Percentiles rank a stretch among this genome's conserved stretches.
These are phyloP conservation scores for Anolis sagrei DNA, from an alignment of 2,113 vertebrate genomes.

Conservation along the genomic window DNA sequence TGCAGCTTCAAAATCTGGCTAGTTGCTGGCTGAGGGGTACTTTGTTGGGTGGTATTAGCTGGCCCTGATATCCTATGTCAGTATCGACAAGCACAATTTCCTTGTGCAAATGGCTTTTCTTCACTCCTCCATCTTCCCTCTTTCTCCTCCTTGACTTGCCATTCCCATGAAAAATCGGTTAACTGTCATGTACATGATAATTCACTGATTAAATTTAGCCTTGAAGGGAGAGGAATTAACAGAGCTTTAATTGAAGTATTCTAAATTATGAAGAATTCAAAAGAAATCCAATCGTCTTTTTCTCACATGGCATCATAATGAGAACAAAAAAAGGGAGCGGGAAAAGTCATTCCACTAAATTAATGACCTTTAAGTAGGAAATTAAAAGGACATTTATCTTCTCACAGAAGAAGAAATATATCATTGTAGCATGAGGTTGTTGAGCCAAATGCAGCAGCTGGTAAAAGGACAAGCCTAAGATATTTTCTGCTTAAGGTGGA, in stretches of 20 bases:
- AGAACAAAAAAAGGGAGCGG: background rate
- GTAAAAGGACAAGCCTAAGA: background rate
- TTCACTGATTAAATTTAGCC: conserved; percentile 34
- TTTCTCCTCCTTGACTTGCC: background rate
- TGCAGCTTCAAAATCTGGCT: no score
- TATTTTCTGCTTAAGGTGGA: background rate
- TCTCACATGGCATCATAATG: conserved; percentile 15
- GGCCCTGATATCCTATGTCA: background rate
- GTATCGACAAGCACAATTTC: background rate
- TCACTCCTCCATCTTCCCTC: no score
- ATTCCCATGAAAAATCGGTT: conserved; percentile 13
- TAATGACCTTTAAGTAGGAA: conserved; percentile 25
- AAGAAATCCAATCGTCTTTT: conserved; percentile 19
- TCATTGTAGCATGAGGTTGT: conserved; percentile 9
- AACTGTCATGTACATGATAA: conserved; percentile 14
- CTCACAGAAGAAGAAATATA: background rate
- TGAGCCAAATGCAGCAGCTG: conserved; percentile 12
- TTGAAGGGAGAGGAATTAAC: conserved; percentile 24
- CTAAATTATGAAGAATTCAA: conserved; percentile 17
- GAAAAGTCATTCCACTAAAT: conserved; percentile 13
- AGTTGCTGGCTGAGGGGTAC: no score
- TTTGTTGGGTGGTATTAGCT: no score
- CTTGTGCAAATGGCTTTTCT: background rate
- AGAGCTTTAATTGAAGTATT: conserved; percentile 20
- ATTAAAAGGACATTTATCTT: conserved; percentile 37